Evolutionary conservation across 2,113 vertebrate genomes (phyloP).

Genomic region (Toxotes jaculatrix): DNA sequence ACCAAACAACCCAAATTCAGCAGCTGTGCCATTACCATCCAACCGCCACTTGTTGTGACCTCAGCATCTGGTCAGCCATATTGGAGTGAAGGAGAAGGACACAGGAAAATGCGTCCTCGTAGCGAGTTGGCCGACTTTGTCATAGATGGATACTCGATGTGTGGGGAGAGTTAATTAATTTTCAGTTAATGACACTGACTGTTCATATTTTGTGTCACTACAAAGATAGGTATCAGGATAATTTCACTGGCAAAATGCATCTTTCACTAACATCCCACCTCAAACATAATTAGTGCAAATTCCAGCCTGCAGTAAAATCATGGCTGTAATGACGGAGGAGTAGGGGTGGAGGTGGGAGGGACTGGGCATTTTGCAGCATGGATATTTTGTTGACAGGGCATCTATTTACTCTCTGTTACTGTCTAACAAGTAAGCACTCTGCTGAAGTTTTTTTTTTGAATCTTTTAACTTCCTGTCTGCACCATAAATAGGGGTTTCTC

Average conservation of each 20-base stretch:
- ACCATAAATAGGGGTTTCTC: not conserved
- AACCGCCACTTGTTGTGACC: conserved; percentile 69
- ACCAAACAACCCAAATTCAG: conserved; percentile 59
- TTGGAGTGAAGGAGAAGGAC: conserved; percentile 74
- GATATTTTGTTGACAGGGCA: not conserved
- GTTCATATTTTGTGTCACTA: conserved; percentile 22
- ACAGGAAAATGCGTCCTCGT: conserved; percentile 57
- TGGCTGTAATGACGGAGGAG: not conserved
- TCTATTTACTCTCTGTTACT: not conserved
- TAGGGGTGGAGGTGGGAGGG: no score
- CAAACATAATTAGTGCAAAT: conserved; percentile 12
- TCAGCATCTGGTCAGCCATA: conserved; percentile 80
- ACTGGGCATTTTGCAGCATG: not conserved
- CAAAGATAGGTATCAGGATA: not conserved
- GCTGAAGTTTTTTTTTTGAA: no score
- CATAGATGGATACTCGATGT: conserved; percentile 29
- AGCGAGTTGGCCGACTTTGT: conserved; percentile 64
- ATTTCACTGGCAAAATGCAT: conserved; percentile 5
- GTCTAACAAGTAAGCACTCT: not conserved
- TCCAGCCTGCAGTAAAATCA: not conserved
- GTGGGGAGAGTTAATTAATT: conserved; percentile 31
- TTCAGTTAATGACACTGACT: conserved; percentile 37
- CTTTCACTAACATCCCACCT: conserved; percentile 6
- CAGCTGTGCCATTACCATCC: conserved; percentile 81
- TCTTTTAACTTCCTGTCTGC: not conserved